These are phyloP conservation scores for Cyprinus carpio DNA, from an alignment of 2,113 vertebrate genomes.

Conservation along the genomic window DNA sequence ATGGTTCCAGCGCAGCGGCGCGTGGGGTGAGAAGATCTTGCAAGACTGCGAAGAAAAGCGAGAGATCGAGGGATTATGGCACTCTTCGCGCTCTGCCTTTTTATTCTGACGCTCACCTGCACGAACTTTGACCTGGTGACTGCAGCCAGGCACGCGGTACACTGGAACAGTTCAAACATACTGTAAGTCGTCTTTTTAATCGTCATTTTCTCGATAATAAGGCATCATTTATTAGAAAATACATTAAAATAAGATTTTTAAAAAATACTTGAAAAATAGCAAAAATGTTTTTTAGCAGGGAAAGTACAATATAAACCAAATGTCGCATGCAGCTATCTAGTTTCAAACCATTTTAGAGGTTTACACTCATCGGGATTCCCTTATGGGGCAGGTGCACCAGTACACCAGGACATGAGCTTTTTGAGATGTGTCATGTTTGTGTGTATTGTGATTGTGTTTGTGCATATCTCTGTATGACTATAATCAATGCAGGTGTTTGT, in stretches of 20 bases:
- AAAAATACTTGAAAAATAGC: background rate
- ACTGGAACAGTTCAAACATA: conserved; percentile 96
- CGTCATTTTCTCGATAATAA: background rate
- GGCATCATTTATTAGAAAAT: background rate
- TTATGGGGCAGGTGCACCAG: too few species aligned
- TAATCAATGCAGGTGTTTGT: background rate
- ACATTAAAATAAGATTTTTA: background rate
- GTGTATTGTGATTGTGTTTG: background rate
- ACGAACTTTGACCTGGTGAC: conserved; percentile 73
- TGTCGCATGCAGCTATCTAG: too few species aligned
- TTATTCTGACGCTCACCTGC: conserved; percentile 79
- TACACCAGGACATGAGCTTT: background rate
- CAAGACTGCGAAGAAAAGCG: conserved; percentile 14
- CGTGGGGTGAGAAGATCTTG: conserved; percentile 61
- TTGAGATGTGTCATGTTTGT: background rate
- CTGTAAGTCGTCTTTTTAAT: conserved; percentile 77
- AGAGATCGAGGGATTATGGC: conserved; percentile 73
- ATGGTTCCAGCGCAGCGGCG: conserved; percentile 70
- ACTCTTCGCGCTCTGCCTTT: conserved; percentile 71
- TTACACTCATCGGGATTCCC: too few species aligned
- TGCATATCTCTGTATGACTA: background rate
- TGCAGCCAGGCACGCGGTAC: conserved; percentile 88
- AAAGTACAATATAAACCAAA: too few species aligned
- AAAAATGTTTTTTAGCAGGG: too few species aligned
- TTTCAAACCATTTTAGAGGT: too few species aligned